Conservation (phyloP, 2,797 vertebrate genomes). For the Rhynchonycteris naso region DNA sequence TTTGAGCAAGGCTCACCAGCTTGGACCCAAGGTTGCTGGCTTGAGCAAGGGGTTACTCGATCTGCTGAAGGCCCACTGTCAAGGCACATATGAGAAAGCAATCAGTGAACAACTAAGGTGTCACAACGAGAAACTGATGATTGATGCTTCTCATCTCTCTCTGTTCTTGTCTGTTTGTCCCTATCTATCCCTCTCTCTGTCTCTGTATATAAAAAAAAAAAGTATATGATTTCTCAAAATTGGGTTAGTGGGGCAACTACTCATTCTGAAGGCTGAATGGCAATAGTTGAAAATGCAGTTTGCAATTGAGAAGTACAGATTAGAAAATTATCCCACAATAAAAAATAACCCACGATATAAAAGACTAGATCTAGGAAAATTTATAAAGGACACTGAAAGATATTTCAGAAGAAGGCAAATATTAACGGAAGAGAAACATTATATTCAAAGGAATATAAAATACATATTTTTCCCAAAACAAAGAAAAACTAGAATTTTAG, state of each 20-base stretch:
- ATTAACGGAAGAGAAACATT: neutral
- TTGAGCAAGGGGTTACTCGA: too few species aligned
- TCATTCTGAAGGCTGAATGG: neutral
- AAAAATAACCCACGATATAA: neutral
- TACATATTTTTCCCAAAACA: conserved; percentile 14
- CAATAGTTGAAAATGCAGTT: conserved; percentile 34
- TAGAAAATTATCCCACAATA: conserved; percentile 20
- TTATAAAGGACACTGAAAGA: neutral
- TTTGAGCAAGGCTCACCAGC: too few species aligned
- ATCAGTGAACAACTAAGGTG: too few species aligned
- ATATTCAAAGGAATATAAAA: conserved; percentile 40
- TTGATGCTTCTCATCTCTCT: too few species aligned
- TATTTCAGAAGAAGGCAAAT: conserved; percentile 40
- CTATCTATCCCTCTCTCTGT: too few species aligned
- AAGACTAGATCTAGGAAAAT: neutral
- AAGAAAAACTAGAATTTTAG: conserved; percentile 5
- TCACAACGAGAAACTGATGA: too few species aligned
- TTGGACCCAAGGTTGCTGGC: too few species aligned
- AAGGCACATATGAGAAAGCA: too few species aligned
- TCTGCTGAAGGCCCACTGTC: too few species aligned
- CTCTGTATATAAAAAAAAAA: too few species aligned
- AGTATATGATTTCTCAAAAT: neutral
- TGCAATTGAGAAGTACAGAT: neutral
- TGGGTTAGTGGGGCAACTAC: neutral
- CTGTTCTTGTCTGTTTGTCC: too few species aligned